Conservation (phyloP, 2,797 vertebrate genomes). For the Rhinella marina region DNA sequence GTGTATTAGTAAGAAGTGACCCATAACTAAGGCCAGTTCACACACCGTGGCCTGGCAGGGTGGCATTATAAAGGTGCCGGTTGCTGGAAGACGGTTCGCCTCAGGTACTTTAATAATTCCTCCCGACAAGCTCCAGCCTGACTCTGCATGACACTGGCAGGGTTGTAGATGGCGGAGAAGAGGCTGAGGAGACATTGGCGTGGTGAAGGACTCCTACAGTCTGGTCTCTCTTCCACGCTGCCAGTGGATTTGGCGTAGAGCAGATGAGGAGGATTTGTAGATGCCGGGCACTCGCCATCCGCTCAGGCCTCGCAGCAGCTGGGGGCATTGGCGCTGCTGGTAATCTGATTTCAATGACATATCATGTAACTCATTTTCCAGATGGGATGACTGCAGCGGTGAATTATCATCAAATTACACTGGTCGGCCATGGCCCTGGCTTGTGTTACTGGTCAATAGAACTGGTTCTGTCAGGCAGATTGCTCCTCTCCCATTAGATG, state of each 20-base stretch:
- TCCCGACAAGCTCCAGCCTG: conserved; percentile 7
- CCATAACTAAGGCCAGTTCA: background rate
- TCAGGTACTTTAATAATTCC: background rate
- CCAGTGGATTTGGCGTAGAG: background rate
- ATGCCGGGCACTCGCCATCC: background rate
- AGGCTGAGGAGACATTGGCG: background rate
- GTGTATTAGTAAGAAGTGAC: background rate
- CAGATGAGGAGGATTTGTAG: background rate
- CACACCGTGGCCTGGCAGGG: background rate
- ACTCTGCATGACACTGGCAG: background rate
- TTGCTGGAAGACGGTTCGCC: background rate
- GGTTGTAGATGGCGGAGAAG: background rate
- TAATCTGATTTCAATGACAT: conserved; percentile 37
- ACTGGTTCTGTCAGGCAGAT: background rate
- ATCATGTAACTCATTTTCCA: conserved; percentile 44
- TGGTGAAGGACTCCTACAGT: background rate
- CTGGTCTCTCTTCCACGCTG: background rate
- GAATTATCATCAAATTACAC: conserved; percentile 38
- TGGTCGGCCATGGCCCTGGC: background rate
- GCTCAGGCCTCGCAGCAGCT: conserved; percentile 18
- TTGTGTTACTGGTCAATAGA: conserved; percentile 39
- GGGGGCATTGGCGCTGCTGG: background rate
- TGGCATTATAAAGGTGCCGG: background rate
- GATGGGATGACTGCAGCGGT: conserved; percentile 37
- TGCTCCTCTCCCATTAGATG: conserved; percentile 11